Evolutionary conservation across 2,888 invertebrate genomes (phyloP).

Genomic region (Stenodera caucasica): DNA sequence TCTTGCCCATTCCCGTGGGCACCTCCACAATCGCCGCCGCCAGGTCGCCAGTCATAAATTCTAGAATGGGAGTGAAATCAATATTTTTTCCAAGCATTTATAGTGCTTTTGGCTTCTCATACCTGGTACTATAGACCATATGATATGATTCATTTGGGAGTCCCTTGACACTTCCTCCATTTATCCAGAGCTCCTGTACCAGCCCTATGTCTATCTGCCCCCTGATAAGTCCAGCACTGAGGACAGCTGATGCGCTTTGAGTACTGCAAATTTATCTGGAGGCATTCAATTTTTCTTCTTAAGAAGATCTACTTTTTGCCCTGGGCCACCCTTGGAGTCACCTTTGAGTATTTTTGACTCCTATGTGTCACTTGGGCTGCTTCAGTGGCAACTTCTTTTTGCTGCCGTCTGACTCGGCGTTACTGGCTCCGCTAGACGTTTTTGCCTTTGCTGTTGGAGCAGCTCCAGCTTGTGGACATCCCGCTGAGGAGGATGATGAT

Average conservation of each 20-base stretch:
- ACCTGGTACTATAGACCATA: background rate
- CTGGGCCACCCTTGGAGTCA: background rate
- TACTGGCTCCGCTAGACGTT: background rate
- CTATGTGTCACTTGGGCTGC: background rate
- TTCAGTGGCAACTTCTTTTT: background rate
- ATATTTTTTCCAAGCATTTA: background rate
- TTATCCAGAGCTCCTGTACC: conserved; percentile 8
- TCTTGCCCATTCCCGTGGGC: background rate
- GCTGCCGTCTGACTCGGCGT: background rate
- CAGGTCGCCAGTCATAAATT: background rate
- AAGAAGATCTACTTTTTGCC: background rate
- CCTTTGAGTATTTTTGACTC: background rate
- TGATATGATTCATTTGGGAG: background rate
- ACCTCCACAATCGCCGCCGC: conserved; percentile 1
- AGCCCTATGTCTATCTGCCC: conserved; percentile 6
- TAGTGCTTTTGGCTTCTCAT: background rate
- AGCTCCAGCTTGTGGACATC: no score
- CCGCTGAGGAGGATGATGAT: background rate
- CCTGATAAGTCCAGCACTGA: background rate
- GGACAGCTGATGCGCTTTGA: background rate
- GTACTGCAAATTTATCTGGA: background rate
- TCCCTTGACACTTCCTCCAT: background rate
- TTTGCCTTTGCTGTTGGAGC: no score
- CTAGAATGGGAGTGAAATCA: conserved; percentile 1
- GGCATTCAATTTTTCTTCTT: background rate